Base-by-base conservation (phyloP, 2,888 invertebrate species). In the Petrolisthes cinctipes region DNA sequence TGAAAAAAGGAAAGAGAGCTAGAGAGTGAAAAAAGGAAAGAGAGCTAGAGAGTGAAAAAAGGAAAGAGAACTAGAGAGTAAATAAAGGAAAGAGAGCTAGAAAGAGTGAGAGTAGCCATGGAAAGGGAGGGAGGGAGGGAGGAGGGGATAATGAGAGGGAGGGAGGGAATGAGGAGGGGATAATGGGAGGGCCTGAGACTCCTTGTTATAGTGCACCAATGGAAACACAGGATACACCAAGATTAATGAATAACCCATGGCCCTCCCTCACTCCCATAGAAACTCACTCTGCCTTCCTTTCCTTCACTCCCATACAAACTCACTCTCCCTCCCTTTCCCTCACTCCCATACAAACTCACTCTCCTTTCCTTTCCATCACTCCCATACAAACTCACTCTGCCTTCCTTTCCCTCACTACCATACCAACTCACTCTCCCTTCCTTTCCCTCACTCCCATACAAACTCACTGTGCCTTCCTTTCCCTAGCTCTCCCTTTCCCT, bases 171-270 rank as follows among this genome's bases (percentile, higher is more conserved):
- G n/a, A 53, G 37, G 6, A 14, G 20, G 71, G 20, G 20, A 71
- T 71, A 71, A 71, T 71, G 71, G n/a, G 71, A 71, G 71, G 14
- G n/a, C 71, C 71, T 14, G 71, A 11, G 71, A 14, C n/a, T 4
- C 71, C 71, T 71, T 71, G 71, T 71, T 71, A 71, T 20, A 14
- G 71, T 9, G 20, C 9, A 76, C 37, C 76, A 76, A 51, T 51
- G 11, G 53, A 51, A 76, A 51, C 37, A 76, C 51, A 37, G 53
- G 76, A 76, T 76, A 76, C 53, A 37, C 37, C 51, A 76, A 76
- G 76, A 76, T 51, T 76, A 53, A 76, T 76, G 53, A 37, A 76
- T 76, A 76, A 76, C 4, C 4, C 53, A 54, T 79, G 6, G 53
- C 4, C 14, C 17, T 79, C 14, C 4, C 56, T 79, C 54, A 14